Evolutionary conservation across 2,888 invertebrate genomes (phyloP).

Genomic region (Sympetrum striolatum): DNA sequence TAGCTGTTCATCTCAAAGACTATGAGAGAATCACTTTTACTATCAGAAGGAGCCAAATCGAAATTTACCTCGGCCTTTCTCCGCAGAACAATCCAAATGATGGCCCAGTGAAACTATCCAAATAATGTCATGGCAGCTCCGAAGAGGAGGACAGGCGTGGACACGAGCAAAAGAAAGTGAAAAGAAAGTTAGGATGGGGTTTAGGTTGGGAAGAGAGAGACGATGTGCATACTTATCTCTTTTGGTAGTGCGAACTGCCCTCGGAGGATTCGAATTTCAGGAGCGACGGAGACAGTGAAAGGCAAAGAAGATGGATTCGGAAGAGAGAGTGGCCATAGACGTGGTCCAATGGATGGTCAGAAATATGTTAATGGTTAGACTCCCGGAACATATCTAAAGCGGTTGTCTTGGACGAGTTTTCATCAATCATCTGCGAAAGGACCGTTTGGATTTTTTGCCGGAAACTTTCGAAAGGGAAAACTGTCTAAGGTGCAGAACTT

Average conservation of each 20-base stretch:
- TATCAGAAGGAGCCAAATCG: too few species aligned
- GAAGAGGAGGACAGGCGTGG: background rate
- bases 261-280: background rate
- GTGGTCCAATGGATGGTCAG: too few species aligned
- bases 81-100: background rate
- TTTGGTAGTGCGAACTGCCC: background rate
- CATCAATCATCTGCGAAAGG: too few species aligned
- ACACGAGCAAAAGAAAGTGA: background rate
- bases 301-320: background rate
- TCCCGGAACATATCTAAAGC: too few species aligned
- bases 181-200: background rate
- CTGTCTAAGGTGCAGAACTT: too few species aligned
- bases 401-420: too few species aligned
- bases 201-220: background rate
- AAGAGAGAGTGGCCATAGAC: too few species aligned
- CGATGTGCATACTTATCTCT: background rate
- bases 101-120: background rate
- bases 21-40: background rate
- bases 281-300: background rate
- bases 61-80: too few species aligned
- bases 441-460: too few species aligned
- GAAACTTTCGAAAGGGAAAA: too few species aligned
- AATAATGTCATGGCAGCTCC: background rate
- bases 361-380: too few species aligned
- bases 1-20: background rate